Percentiles rank a stretch among this genome's conserved stretches.
These are phyloP conservation scores for Lateolabrax maculatus DNA, from an alignment of 2,797 vertebrate species.

Conservation along the genomic window DNA sequence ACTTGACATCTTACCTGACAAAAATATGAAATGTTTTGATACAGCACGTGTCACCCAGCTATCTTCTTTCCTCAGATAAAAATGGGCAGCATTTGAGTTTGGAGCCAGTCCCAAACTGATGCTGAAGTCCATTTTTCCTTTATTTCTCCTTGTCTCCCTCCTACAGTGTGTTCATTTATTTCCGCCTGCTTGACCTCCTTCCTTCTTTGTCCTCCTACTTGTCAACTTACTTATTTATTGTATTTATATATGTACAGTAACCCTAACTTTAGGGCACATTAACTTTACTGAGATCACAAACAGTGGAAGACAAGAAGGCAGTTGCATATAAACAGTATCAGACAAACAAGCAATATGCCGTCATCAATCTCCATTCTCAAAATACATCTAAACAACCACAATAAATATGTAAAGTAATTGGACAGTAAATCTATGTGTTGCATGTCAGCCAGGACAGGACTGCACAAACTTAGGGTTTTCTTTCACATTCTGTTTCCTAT, in stretches of 20 bases:
- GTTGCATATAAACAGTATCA: constrained; percentile 38
- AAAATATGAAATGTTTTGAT: neutral
- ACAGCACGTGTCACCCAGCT: neutral
- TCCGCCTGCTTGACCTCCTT: constrained; percentile 2
- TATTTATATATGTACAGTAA: constrained; percentile 32
- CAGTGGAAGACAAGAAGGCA: constrained; percentile 32
- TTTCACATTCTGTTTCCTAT: constrained; percentile 1
- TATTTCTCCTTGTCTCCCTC: neutral
- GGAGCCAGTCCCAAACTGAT: neutral
- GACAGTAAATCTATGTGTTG: constrained; percentile 28
- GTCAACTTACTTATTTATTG: constrained; percentile 31
- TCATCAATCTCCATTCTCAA: constrained; percentile 33
- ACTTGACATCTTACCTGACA: neutral
- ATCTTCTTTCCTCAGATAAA: neutral
- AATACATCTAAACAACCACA: constrained; percentile 19
- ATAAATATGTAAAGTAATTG: constrained; percentile 4
- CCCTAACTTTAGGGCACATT: constrained; percentile 26
- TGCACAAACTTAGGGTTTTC: constrained; percentile 4
- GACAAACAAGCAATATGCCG: constrained; percentile 24
- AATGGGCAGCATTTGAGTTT: neutral
- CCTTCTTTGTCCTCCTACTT: constrained; percentile 2
- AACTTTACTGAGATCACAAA: constrained; percentile 27
- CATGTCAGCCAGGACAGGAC: constrained; percentile 5
- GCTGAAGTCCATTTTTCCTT: neutral
- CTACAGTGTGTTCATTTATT: constrained; percentile 8